Base-by-base conservation (phyloP, 2,888 invertebrate genomes). In the Notodonta ziczac region DNA sequence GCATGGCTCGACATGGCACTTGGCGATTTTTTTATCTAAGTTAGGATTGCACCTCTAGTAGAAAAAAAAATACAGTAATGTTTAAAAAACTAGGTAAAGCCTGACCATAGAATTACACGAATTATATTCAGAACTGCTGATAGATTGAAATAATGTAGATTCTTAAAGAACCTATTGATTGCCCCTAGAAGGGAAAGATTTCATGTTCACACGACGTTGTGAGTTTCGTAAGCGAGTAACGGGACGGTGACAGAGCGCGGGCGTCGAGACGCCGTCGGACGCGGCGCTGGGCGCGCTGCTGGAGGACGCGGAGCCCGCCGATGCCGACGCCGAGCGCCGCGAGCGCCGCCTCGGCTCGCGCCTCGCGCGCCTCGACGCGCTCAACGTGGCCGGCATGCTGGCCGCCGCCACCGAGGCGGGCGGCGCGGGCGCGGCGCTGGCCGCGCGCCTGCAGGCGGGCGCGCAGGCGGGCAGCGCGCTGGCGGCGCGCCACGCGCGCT, bases 361-460 rank as follows among this genome's bases (percentile, higher is more conserved):
- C 82, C 91, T 99, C 59, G 97, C 98, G 42, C 95, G 97, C 62
- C 86, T 90, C 48, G 91, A 89, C 74, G 88, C 89, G 60, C 87
- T 87, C 96, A 97, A 69, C 96, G 98, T 79, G 97, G 97, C 77
- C 96, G 98, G 94, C 97, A 98, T 63, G 97, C 85, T 90, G 64
- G 88, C 86, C 60, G 92, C 89, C 94, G 92, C 95, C 93, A 77
- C 96, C 94, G 85, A 96, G 95, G 94, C 98, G 97, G 85, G 97
- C 96, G 98, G 98, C 7, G 95, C 98, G 54, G 97, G 81, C 60
- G 83, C 97, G n/a, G 95, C 95, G 84, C 94, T 95, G 42, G 95
- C 95, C 67, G 95, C 94, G 63, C 81, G 94, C 97, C 80, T 84
- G 56, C 77, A 96, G 87, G 78, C 54, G 91, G 97, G 70, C 96